Conservation (phyloP, 2,797 vertebrate species). For the Coranthus polyacanthus region DNA sequence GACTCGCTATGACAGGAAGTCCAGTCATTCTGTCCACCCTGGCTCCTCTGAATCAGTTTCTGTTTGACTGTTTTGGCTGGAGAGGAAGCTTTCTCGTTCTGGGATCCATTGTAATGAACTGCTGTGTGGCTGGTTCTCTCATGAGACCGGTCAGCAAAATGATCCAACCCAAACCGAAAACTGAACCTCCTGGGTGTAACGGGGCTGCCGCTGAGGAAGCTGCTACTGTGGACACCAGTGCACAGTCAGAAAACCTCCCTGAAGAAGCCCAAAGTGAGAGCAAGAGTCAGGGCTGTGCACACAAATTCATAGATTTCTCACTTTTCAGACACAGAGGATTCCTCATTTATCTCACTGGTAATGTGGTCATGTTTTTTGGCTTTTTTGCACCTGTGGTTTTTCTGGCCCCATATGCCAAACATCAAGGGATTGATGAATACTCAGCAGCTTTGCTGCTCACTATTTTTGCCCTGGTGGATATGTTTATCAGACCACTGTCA, state of each 20-base stretch:
- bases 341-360: slow-evolving; percentile 88
- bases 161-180: slow-evolving; percentile 13
- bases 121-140: slow-evolving; percentile 87
- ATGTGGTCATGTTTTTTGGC: slow-evolving; percentile 88
- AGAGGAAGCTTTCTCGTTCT: slow-evolving; percentile 89
- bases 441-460: slow-evolving; percentile 87
- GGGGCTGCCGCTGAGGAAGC: slow-evolving; percentile 32
- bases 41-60: slow-evolving; percentile 88
- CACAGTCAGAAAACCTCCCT: neutral
- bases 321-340: slow-evolving; percentile 90
- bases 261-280: slow-evolving; percentile 49
- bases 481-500: slow-evolving; percentile 82
- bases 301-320: slow-evolving; percentile 83
- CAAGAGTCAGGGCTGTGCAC: slow-evolving; percentile 60
- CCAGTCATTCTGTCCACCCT: slow-evolving; percentile 86
- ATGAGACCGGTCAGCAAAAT: slow-evolving; percentile 85
- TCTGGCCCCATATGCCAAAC: slow-evolving; percentile 87
- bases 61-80: slow-evolving; percentile 89
- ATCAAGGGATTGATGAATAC: slow-evolving; percentile 84
- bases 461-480: slow-evolving; percentile 85
- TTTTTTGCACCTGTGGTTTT: slow-evolving; percentile 90
- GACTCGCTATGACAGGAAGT: slow-evolving; percentile 88
- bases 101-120: slow-evolving; percentile 84
- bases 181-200: slow-evolving; percentile 10
- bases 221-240: slow-evolving; percentile 8